A percentile compares a stretch with the other conserved stretches of the same genome.
Conservation (phyloP, 2,888 invertebrate species). For the Endotricha flammealis region DNA sequence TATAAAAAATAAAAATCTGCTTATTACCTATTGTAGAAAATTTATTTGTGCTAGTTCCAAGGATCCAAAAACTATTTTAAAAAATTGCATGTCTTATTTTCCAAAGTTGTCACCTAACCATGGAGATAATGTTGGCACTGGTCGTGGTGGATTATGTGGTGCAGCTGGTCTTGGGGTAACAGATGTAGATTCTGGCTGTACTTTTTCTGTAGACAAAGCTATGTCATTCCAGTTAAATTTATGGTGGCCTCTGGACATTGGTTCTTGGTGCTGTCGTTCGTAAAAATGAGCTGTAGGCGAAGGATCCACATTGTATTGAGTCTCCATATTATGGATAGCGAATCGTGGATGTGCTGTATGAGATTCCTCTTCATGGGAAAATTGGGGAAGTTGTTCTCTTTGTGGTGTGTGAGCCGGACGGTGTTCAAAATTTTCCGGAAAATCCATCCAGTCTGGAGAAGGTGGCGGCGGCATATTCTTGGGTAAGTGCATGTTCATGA, state of each 20-base stretch:
- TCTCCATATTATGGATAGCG: no score
- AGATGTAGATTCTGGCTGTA: not conserved
- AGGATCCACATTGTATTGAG: not conserved
- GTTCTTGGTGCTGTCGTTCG: no score
- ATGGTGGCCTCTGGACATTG: slow-evolving; percentile 28
- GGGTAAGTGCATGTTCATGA: slow-evolving; percentile 15
- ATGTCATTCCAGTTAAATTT: slow-evolving; percentile 34
- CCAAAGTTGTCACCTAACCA: slow-evolving; percentile 44
- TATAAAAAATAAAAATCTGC: no score
- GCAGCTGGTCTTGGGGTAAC: slow-evolving; percentile 8
- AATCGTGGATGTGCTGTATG: not conserved
- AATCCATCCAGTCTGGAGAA: slow-evolving; percentile 25
- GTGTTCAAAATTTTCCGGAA: slow-evolving; percentile 13
- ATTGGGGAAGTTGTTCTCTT: not conserved
- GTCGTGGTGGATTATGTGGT: slow-evolving; percentile 2
- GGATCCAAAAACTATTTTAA: no score
- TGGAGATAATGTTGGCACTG: slow-evolving; percentile 32
- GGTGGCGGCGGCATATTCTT: slow-evolving; percentile 23
- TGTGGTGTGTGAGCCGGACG: not conserved
- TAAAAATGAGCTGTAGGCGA: no score
- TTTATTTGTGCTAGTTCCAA: no score
- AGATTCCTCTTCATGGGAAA: not conserved
- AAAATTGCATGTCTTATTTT: no score
- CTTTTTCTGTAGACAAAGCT: not conserved
- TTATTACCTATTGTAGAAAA: no score